Evolutionary conservation across 2,113 vertebrate genomes (phyloP), one percentile per base, ranked within the genome.

Genomic region (Neomonachus schauinslandi): DNA sequence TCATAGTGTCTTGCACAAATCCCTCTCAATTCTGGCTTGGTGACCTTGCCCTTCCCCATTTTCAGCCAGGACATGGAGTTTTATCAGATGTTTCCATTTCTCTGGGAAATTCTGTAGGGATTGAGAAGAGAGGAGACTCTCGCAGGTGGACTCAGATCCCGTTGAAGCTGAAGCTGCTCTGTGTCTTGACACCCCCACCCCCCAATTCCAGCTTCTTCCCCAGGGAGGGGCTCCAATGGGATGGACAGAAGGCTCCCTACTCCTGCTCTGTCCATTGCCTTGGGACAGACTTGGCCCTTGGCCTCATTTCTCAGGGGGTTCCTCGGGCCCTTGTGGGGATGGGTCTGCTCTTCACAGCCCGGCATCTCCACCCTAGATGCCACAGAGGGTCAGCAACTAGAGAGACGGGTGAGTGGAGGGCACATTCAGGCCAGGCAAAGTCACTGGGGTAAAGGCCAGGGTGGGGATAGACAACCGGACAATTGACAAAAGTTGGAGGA

Each of bases 361-460:
- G 6, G 21, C 2, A 61, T 26, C 69, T n/a, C 15, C 33, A 9
- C 33, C 19, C 0, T 22, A 46, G n/a, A 53, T 22, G n/a, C 15
- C 19, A 26, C 18, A 0, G 19, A 65, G n/a, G 12, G 3, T 19
- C 69, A 42, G 18, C 13, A 49, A 21, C 24, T 7, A 1, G 10
- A 77, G n/a, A 42, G 61, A 49, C 19, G 10, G 11, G 33, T 31
- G 69, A 71, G 22, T 2, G 0, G 19, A 61, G 51, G 4, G 10
- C 19, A 84, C 53, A 11, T 14, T 26, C 76, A 13, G 76, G 46
- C 7, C 21, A 55, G 10, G 11, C 51, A 26, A 12, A 16, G 24
- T 26, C 79, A 39, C 79, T 33, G 57, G 31, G 22, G 2, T 69
- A 39, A 74, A 93, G 57, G 5, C 18, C 55, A 49, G 57, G 42